phyloP scores from a whole-genome alignment of 2,113 vertebrate genomes.

The Amblyopsis rosae region DNA sequence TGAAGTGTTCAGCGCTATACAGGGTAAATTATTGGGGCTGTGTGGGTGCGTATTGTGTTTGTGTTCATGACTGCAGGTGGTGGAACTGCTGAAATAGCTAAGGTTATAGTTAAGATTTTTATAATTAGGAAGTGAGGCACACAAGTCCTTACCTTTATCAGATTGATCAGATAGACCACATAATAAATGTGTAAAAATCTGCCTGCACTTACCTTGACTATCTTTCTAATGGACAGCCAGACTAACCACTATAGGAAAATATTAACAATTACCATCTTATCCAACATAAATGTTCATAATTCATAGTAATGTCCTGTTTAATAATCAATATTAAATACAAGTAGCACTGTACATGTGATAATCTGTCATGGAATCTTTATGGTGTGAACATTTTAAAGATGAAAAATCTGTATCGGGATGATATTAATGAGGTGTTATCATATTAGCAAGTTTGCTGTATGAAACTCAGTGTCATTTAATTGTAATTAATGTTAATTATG shows the following conservation, averaged over 20 bases:
- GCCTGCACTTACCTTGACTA: background rate
- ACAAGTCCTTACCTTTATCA: conserved; percentile 42
- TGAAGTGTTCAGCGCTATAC: conserved; percentile 27
- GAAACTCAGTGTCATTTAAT: background rate
- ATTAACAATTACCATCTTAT: no score
- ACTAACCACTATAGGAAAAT: no score
- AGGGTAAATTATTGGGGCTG: conserved; percentile 32
- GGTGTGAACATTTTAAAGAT: background rate
- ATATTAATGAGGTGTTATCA: background rate
- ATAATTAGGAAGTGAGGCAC: conserved; percentile 35
- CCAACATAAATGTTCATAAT: no score
- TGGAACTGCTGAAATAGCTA: conserved; percentile 28
- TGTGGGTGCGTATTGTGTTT: conserved; percentile 31
- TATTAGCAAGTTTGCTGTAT: background rate
- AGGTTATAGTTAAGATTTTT: conserved; percentile 37
- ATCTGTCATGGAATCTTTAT: background rate
- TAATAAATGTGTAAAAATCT: background rate
- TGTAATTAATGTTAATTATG: conserved; percentile 21
- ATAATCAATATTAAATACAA: background rate
- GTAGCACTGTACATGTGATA: background rate
- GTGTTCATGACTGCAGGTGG: conserved; percentile 38
- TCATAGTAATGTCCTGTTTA: background rate
- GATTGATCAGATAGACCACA: conserved; percentile 31
- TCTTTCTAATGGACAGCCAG: no score
- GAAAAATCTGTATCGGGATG: background rate